Conservation (phyloP, 1,140 invertebrate genomes). For the Laupala kohalensis region DNA sequence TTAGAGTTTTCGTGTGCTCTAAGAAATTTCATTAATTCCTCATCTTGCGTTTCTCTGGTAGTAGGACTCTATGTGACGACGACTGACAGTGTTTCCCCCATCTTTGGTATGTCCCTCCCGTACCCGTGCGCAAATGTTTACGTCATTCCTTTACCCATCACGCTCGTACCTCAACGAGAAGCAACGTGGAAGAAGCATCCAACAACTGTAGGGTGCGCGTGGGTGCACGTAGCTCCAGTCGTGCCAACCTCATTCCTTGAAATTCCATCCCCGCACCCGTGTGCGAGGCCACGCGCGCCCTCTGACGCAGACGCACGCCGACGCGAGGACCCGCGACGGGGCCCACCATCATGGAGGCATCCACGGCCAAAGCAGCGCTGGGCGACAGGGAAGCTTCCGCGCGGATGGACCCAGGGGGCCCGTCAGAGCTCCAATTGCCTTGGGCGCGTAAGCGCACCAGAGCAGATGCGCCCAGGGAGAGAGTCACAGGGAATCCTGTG, state of each 20-base stretch:
- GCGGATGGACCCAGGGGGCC: not conserved
- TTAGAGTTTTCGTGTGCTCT: too few relatives aligned
- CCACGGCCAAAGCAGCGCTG: not conserved
- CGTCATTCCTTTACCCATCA: too few relatives aligned
- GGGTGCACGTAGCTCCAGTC: not conserved
- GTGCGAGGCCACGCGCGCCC: too few relatives aligned
- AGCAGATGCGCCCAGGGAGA: not conserved
- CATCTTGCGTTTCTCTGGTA: too few relatives aligned
- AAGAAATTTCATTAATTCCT: too few relatives aligned
- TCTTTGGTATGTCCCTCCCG: too few relatives aligned
- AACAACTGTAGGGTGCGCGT: not conserved
- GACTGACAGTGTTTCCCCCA: too few relatives aligned
- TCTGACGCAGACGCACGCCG: not conserved
- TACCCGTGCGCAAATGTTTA: too few relatives aligned
- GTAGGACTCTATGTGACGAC: too few relatives aligned
- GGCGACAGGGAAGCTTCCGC: not conserved
- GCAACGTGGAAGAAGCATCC: not conserved
- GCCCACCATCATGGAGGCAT: not conserved
- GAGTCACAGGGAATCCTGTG: not conserved
- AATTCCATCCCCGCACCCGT: not conserved
- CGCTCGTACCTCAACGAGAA: not conserved
- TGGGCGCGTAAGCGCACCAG: not conserved
- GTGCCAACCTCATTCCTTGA: too few relatives aligned
- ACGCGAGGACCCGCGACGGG: not conserved
- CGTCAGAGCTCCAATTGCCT: not conserved